Base-by-base conservation (phyloP, 37 sponge, comb jelly and placozoan species). In the Ianthella basta region DNA sequence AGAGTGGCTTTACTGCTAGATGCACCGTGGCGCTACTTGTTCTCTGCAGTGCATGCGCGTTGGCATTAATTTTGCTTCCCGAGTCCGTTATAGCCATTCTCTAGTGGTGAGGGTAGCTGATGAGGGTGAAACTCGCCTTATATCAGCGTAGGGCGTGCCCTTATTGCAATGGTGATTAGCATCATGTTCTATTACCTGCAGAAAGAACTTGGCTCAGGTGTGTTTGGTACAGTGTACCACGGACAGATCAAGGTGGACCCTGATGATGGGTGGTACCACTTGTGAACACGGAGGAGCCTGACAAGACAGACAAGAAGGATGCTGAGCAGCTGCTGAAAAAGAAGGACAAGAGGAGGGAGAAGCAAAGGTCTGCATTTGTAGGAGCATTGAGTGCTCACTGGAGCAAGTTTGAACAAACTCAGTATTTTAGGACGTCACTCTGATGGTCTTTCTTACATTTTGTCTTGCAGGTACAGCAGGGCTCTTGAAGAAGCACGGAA, bases 161-260 rank as follows among this genome's bases (percentile, higher is more conserved):
- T 44, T 8, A 44, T 8, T 44, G 50, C 50, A 44, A 10, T 44
- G 50, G 50, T 44, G 50, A 44, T 3, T 44, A 44, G 50, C 50
- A 44, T n/a, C n/a, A 44, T 44, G 50, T 44, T 61, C 24, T 61
- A n/a, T 61, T 10, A 6, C 4, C 24, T 29, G 21, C 37, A 75
- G 78, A 75, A 24, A 50, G 54, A 75, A 15, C 78, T 75, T 19
- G 78, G 78, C 15, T 36, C 38, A 23, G 78, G 78, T 10, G 78
- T 75, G 78, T 75, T 36, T 41, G 78, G 78, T 18, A 50, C 54
- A 23, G 78, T 75, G 78, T 75, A 75, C 54, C 53, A 41, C 78
- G 78, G 78, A 0, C 78, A 75, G 78, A 75, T 75, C 25, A 75
- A 75, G 25, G 78, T 75, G 78, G 37, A 75, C 25, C 44, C 78